Conservation (phyloP, 2,797 vertebrate genomes). For the Aphelocoma californica region DNA sequence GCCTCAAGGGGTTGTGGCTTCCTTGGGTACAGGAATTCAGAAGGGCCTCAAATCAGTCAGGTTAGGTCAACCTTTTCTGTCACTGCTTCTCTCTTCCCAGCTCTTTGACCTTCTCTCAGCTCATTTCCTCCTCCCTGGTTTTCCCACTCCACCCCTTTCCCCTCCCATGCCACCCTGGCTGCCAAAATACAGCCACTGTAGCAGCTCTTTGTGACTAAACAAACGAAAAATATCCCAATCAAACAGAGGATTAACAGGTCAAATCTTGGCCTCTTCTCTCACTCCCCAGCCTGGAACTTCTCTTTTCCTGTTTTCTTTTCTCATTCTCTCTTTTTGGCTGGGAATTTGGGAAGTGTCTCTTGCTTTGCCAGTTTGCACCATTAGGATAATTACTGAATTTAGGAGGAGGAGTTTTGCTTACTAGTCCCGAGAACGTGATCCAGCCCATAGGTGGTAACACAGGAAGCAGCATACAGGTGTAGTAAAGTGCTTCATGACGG, state of each 20-base stretch:
- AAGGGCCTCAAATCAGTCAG: not conserved
- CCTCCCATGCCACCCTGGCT: not conserved
- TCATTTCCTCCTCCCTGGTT: not conserved
- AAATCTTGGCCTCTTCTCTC: not conserved
- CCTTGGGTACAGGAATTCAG: not conserved
- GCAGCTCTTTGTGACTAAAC: not conserved
- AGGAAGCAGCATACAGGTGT: constrained; percentile 10
- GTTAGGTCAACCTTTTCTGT: rapidly evolving
- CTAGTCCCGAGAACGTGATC: not conserved
- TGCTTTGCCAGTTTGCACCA: not conserved
- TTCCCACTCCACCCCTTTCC: not conserved
- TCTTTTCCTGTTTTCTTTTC: not conserved
- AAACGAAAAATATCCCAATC: not conserved
- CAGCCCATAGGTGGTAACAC: not conserved
- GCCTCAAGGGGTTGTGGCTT: not conserved
- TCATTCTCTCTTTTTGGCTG: not conserved
- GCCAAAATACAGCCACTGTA: not conserved
- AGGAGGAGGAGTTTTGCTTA: not conserved
- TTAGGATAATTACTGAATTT: not conserved
- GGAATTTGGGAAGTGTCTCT: not conserved
- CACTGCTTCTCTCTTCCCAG: not conserved
- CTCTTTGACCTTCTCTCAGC: not conserved
- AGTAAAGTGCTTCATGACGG: rapidly evolving
- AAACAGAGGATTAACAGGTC: not conserved
- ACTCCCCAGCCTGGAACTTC: not conserved